A percentile compares a stretch with the other conserved stretches of the same genome.
Evolutionary conservation across 2,797 vertebrate genomes (phyloP).

Genomic region (Microcaecilia unicolor): DNA sequence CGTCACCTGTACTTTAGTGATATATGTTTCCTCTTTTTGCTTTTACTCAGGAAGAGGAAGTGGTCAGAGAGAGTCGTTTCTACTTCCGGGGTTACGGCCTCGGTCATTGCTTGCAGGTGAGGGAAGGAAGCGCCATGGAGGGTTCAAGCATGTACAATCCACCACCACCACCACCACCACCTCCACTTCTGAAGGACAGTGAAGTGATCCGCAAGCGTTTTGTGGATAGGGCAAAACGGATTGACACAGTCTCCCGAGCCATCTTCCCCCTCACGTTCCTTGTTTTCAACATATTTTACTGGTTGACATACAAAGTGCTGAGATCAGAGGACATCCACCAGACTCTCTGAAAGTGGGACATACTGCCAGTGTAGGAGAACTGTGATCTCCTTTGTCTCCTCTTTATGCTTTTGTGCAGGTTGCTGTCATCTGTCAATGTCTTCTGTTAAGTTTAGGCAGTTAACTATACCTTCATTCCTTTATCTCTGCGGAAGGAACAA

Average conservation of each 20-base stretch:
- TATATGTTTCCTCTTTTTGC: slow-evolving; percentile 7
- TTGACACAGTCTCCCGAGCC: slow-evolving; percentile 82
- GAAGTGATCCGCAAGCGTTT: slow-evolving; percentile 65
- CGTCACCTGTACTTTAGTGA: too few relatives aligned
- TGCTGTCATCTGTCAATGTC: not conserved
- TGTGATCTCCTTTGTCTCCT: not conserved
- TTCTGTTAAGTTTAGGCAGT: not conserved
- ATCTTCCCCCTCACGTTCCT: slow-evolving; percentile 88
- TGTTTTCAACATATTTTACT: slow-evolving; percentile 92
- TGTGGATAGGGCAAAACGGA: slow-evolving; percentile 77
- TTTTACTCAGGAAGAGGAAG: slow-evolving; percentile 68
- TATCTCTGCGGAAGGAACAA: not conserved
- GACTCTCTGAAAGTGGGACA: slow-evolving; percentile 51
- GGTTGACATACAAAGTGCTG: slow-evolving; percentile 90
- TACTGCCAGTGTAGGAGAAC: not conserved
- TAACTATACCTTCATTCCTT: too few relatives aligned
- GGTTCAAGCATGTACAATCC: slow-evolving; percentile 51
- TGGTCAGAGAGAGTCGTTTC: slow-evolving; percentile 71
- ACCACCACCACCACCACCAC: slow-evolving; percentile 34
- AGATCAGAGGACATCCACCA: slow-evolving; percentile 77
- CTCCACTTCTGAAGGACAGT: slow-evolving; percentile 49
- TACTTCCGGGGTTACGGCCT: slow-evolving; percentile 80
- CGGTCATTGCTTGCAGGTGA: slow-evolving; percentile 73
- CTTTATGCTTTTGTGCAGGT: not conserved
- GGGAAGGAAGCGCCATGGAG: slow-evolving; percentile 56